Evolutionary conservation across 2,888 invertebrate genomes (phyloP), one percentile per base, ranked within the genome.

Genomic region (Acronicta leporina): DNA sequence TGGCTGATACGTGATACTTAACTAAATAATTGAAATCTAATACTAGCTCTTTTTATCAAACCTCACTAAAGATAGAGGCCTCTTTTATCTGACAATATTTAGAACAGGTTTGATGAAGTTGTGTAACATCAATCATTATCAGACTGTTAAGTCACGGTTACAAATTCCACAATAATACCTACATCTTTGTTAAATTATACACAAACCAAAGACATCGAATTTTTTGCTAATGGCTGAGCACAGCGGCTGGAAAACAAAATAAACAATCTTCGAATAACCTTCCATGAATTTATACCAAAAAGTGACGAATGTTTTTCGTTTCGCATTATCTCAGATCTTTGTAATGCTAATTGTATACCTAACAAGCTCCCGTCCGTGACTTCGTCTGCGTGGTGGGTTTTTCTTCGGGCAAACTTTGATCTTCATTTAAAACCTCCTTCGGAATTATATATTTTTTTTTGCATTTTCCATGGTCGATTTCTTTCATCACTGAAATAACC

Each of bases 331-430:
- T 70, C 20, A 14, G 52, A 73, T 73, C 66, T 72, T 62, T 68
- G 55, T 60, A 57, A 73, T 71, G 66, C 51, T 69, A 71, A 71
- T 59, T 50, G 35, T 56, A 49, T 55, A 56, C 63, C 49, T 72
- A 38, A 38, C 38, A n/a, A n/a, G 38, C 38, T 38, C 5, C 38
- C n/a, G 38, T n/a, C 38, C 38, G 38, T 38, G 38, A 38, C 38
- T 38, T 38, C 7, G n/a, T 38, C 5, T n/a, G n/a, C 38, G 6
- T 38, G 13, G 38, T 13, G n/a, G 38, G 38, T n/a, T 38, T 10
- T 38, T 38, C 35, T 38, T 38, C 2, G 5, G 5, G n/a, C 2
- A n/a, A 38, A 38, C 38, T n/a, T 38, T n/a, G 1, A 38, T n/a
- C n/a, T 8, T 35, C 5, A 35, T 13, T 35, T 35, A 35, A 5